A percentile compares a stretch with the other conserved stretches of the same genome.
phyloP scores from a whole-genome alignment of 1,140 invertebrate species.

The Caenorhabditis latens region DNA sequence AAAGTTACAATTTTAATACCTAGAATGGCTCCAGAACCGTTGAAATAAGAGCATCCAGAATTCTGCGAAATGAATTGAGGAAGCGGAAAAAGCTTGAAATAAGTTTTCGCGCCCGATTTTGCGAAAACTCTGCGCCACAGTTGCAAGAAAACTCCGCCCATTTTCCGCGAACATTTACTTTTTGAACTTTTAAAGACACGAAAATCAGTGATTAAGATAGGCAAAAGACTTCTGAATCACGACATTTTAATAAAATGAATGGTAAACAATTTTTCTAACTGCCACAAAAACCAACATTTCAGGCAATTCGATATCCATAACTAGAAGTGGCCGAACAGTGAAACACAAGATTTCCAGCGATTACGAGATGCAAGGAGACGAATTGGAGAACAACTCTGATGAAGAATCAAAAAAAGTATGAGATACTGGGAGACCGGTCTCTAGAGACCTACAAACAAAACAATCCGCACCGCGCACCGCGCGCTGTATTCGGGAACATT shows the following conservation, averaged over 20 bases:
- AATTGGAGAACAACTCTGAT: not conserved
- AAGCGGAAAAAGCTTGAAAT: not conserved
- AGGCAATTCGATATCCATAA: not conserved
- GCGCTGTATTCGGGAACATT: not conserved
- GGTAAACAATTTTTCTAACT: no score
- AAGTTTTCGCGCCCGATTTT: not conserved
- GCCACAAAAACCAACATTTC: not conserved
- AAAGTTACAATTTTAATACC: conserved; percentile 17
- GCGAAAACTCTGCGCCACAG: not conserved
- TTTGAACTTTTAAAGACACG: not conserved
- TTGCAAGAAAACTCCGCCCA: conserved; percentile 7
- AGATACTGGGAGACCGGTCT: no score
- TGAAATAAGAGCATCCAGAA: conserved; percentile 20
- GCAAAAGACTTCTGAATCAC: no score
- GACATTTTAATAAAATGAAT: no score
- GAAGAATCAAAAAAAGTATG: not conserved
- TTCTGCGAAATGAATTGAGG: not conserved
- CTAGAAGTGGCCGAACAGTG: not conserved
- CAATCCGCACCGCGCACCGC: not conserved
- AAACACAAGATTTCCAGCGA: not conserved
- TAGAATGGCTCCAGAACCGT: conserved; percentile 4
- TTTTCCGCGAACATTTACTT: not conserved
- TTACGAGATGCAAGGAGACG: not conserved
- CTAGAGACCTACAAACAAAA: not conserved
- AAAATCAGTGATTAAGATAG: no score